These are phyloP conservation scores for Chanos chanos DNA, from an alignment of 2,797 vertebrate genomes.

Conservation along the genomic window DNA sequence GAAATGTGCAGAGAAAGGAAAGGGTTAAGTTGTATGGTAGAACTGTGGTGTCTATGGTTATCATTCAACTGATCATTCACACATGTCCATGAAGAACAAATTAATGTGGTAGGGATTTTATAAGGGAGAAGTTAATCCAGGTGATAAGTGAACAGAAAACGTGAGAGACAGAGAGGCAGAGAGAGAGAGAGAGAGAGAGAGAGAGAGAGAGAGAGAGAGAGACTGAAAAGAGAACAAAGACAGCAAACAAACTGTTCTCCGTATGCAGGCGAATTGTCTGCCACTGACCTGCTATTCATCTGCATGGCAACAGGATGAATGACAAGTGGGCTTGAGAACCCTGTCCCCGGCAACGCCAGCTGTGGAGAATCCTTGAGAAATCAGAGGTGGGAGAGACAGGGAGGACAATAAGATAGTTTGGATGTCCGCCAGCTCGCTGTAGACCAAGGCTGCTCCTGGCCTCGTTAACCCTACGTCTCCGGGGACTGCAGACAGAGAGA, in stretches of 20 bases:
- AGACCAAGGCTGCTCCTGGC: constrained; percentile 4
- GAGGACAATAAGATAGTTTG: constrained; percentile 1
- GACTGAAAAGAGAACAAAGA: background rate
- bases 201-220: background rate
- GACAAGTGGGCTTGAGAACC: background rate
- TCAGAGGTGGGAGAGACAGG: constrained; percentile 7
- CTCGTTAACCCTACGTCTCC: constrained; percentile 1
- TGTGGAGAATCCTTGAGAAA: constrained; percentile 25
- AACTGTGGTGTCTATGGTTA: too few species aligned
- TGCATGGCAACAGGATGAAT: background rate
- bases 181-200: background rate
- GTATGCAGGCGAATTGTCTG: constrained; percentile 1
- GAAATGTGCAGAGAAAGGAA: too few species aligned
- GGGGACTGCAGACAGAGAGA: background rate
- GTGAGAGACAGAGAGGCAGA: background rate
- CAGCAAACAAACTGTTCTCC: background rate
- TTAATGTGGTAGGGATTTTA: too few species aligned
- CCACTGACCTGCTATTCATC: background rate
- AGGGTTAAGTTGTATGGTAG: too few species aligned
- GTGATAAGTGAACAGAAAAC: too few species aligned
- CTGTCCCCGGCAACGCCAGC: constrained; percentile 3
- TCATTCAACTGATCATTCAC: too few species aligned
- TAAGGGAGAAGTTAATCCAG: too few species aligned
- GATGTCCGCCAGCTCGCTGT: constrained; percentile 5
- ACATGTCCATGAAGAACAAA: too few species aligned